Percentiles rank a stretch among this genome's conserved stretches.
Evolutionary conservation across 1,140 invertebrate genomes (phyloP).

Genomic region (Eriocheir sinensis): DNA sequence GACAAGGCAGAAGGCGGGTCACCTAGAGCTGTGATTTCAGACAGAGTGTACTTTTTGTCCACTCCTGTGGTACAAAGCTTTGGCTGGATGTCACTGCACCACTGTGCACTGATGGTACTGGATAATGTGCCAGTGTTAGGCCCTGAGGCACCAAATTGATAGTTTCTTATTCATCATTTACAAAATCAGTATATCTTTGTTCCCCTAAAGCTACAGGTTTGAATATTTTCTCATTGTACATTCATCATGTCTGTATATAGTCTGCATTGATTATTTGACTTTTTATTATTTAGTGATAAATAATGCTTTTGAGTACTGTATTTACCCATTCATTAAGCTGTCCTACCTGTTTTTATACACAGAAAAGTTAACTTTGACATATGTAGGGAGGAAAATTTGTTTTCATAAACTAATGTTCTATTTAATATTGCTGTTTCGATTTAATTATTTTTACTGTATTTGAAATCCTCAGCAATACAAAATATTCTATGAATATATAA

Average conservation of each 20-base stretch:
- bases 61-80: conserved; percentile 29
- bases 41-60: conserved; percentile 1
- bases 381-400: not conserved
- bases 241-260: not conserved
- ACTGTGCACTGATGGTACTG: not conserved
- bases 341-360: not conserved
- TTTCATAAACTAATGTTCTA: not conserved
- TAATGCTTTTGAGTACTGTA: not conserved
- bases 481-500: no score
- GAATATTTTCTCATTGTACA: not conserved
- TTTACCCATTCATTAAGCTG: not conserved
- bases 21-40: not conserved
- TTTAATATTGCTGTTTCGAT: not conserved
- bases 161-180: not conserved
- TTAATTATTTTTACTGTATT: not conserved
- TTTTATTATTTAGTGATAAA: not conserved
- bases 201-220: conserved; percentile 3
- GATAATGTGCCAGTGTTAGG: not conserved
- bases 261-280: not conserved
- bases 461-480: not conserved
- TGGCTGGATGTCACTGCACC: conserved; percentile 19
- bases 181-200: not conserved
- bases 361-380: not conserved
- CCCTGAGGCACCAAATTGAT: not conserved
- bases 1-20: not conserved